Percentiles rank a stretch among this genome's conserved stretches.
These are phyloP conservation scores for Gortyna flavago DNA, from an alignment of 2,888 invertebrate species.

Conservation along the genomic window DNA sequence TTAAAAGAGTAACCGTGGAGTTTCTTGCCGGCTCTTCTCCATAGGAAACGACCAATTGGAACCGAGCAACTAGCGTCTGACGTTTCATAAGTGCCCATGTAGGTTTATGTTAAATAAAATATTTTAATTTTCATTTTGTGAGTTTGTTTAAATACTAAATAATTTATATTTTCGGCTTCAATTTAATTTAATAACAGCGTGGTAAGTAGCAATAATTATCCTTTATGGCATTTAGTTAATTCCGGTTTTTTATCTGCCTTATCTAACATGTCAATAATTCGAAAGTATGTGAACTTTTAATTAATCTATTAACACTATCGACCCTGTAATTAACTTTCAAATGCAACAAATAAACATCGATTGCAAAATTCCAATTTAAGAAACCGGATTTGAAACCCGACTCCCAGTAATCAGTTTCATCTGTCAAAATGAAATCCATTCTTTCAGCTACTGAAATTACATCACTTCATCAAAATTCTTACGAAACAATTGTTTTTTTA, in stretches of 20 bases:
- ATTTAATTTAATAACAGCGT: too few relatives aligned
- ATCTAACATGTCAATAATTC: neutral
- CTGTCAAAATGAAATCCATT: conserved; percentile 46
- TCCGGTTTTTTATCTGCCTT: neutral
- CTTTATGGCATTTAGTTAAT: neutral
- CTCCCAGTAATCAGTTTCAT: conserved; percentile 49
- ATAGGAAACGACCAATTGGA: neutral
- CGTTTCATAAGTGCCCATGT: neutral
- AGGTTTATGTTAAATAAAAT: neutral
- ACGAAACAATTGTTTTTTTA: conserved; percentile 9
- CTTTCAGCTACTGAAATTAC: conserved; percentile 51
- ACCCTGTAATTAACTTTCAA: conserved; percentile 47
- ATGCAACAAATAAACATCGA: conserved; percentile 11
- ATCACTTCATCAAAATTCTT: conserved; percentile 30
- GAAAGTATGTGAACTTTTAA: neutral
- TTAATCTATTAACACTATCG: neutral
- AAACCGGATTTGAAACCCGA: conserved; percentile 47
- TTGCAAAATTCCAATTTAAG: conserved; percentile 25
- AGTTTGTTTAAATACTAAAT: neutral
- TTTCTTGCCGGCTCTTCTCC: too few relatives aligned
- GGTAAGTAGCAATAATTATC: neutral
- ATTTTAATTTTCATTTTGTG: neutral
- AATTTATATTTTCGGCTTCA: neutral
- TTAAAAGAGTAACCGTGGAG: neutral
- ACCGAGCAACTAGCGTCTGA: too few relatives aligned